Conservation (phyloP, 2,113 vertebrate species). For the Steatornis caripensis region DNA sequence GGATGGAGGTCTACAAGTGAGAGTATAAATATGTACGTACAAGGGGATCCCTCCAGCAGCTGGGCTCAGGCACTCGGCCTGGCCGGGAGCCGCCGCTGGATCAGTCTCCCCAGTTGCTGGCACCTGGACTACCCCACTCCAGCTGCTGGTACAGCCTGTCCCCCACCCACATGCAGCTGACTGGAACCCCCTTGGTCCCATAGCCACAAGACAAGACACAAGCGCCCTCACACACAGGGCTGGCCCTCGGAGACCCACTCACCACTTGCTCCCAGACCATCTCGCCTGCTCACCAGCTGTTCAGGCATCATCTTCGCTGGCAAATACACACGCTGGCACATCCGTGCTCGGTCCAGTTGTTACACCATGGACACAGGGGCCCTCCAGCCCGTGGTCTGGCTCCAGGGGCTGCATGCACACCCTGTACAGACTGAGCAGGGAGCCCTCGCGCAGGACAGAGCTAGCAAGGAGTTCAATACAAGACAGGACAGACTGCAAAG, state of each 20-base stretch:
- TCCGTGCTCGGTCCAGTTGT: fast-evolving
- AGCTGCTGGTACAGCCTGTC: background rate
- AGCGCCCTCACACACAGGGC: background rate
- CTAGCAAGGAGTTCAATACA: background rate
- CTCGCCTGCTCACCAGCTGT: background rate
- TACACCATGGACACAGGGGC: background rate
- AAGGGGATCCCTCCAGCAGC: background rate
- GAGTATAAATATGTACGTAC: background rate
- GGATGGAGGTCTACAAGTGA: background rate
- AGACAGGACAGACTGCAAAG: background rate
- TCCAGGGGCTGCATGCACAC: background rate
- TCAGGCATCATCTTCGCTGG: background rate
- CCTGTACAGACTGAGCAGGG: background rate
- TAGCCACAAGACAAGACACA: background rate
- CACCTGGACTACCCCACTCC: background rate
- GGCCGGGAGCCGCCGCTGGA: background rate
- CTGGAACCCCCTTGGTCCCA: background rate
- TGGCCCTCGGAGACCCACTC: background rate
- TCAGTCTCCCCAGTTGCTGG: background rate
- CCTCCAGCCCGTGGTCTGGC: background rate
- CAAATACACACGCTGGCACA: background rate
- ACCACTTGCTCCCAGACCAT: background rate
- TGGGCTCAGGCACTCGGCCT: background rate
- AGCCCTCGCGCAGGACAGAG: background rate
- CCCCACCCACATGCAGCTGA: background rate